Percentiles rank a stretch among this genome's conserved stretches.
phyloP scores from a whole-genome alignment of 2,888 invertebrate species.

The Phyllotreta striolata region DNA sequence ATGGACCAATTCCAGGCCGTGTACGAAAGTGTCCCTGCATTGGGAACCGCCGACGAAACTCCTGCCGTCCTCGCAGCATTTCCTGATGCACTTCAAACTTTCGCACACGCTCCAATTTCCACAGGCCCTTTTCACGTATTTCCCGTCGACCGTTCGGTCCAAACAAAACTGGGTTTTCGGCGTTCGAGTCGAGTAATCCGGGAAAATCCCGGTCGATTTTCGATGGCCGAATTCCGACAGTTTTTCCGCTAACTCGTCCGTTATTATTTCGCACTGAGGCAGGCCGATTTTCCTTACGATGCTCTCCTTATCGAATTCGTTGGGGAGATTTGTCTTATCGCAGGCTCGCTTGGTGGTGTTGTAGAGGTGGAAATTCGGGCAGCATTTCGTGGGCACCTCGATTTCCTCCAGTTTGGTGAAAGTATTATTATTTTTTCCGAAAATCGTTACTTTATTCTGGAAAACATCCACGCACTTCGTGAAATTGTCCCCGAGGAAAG shows the following conservation, averaged over 20 bases:
- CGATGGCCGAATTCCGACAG: too few relatives aligned
- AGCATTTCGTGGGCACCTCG: conserved; percentile 47
- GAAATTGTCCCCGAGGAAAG: background rate
- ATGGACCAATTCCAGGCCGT: conserved; percentile 47
- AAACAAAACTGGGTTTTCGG: conserved; percentile 40
- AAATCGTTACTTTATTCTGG: conserved; percentile 15
- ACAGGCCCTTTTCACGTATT: conserved; percentile 46
- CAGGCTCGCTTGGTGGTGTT: conserved; percentile 44
- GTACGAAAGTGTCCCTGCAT: conserved; percentile 46
- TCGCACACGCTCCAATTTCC: conserved; percentile 45
- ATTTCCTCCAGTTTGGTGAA: conserved; percentile 20
- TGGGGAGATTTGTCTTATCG: conserved; percentile 16
- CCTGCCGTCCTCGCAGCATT: conserved; percentile 66
- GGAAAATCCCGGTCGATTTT: too few relatives aligned
- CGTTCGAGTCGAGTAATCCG: too few relatives aligned
- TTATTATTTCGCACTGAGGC: conserved; percentile 45
- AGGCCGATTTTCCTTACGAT: conserved; percentile 43
- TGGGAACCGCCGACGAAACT: conserved; percentile 58
- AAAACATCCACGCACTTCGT: conserved; percentile 33
- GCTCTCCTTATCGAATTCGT: conserved; percentile 14
- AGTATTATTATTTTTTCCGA: conserved; percentile 5
- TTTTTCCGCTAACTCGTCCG: conserved; percentile 29
- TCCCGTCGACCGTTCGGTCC: conserved; percentile 41
- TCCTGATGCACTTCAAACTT: conserved; percentile 59
- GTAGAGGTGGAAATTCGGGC: conserved; percentile 45